Base-by-base conservation (phyloP, 2,113 vertebrate genomes). In the Zapornia atra region DNA sequence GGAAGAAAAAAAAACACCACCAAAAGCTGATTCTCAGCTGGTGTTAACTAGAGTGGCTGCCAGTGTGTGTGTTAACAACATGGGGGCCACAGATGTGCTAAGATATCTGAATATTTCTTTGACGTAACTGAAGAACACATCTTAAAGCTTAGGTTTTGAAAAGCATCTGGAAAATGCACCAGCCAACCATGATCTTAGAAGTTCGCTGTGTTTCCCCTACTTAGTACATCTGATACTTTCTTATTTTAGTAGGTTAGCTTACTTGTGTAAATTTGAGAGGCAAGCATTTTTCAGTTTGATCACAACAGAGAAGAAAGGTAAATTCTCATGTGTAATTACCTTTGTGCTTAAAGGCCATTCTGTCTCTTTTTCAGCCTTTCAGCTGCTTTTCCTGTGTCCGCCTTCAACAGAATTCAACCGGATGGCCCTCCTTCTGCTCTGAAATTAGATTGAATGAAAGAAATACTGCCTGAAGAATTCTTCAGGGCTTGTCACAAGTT, bases 1-100 rank as follows among this genome's bases (percentile, higher is more conserved):
- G 63, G 18, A 19, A 48, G 53, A 56, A 59, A 38, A 40, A 18
- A 38, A 38, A 3, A 12, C 15, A 76, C 11, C 19, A 36, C 16
- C 25, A 29, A 91, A 75, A 71, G 54, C n/a, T 92, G 63, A 80
- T 90, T 93, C 38, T 95, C 72, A 86, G 63, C 63, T 92, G 50
- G 63, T 78, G 51, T 86, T 86, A 90, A 94, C 42, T 76, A 63
- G 29, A 76, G 44, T 61, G 54, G 57, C 59, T 65, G 71, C 50
- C 64, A 51, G 12, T 51, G 34, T 82, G 69, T 26, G 20, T 72
- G 20, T 83, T 80, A 80, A 70, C 29, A 48, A 48, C 48, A 48
- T 48, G 48, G 48, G 48, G 48, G 48, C 48, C 48, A 48, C 48
- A 48, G 48, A 48, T 48, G 48, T 48, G 48, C 48, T 22, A 64